A percentile compares a stretch with the other conserved stretches of the same genome.
Conservation (phyloP, 2,888 invertebrate species). For the Synanthedon tipuliformis region DNA sequence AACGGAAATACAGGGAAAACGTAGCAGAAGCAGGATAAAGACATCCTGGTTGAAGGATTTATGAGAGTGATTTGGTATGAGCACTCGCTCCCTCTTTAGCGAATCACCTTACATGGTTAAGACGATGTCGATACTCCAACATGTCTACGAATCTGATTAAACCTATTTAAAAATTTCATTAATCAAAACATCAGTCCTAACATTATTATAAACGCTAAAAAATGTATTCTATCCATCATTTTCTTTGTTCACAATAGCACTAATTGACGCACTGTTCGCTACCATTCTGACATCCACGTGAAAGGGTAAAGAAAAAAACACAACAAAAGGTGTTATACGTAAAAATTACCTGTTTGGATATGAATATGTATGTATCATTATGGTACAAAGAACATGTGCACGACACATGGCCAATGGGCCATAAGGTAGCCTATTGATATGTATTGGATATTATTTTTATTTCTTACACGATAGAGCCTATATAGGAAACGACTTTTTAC, state of each 20-base stretch:
- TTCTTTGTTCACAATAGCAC: conserved; percentile 21
- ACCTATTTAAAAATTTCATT: too few species aligned
- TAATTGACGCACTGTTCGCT: conserved; percentile 47
- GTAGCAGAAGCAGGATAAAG: too few species aligned
- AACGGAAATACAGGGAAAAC: too few species aligned
- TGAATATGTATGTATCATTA: conserved; percentile 41
- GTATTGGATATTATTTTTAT: conserved; percentile 18
- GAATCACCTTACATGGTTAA: too few species aligned
- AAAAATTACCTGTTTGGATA: conserved; percentile 44
- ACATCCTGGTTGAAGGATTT: too few species aligned
- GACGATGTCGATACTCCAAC: too few species aligned
- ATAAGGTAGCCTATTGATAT: conserved; percentile 41
- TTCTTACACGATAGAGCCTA: conserved; percentile 31
- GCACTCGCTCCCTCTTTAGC: too few species aligned
- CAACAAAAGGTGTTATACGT: conserved; percentile 39
- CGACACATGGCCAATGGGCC: conserved; percentile 53
- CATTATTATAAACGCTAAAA: background rate
- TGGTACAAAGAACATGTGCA: conserved; percentile 38
- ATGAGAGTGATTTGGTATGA: too few species aligned
- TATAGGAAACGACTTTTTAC: conserved; percentile 5
- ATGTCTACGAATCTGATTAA: too few species aligned
- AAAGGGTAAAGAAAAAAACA: conserved; percentile 43
- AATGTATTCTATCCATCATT: background rate
- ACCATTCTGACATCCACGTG: conserved; percentile 33
- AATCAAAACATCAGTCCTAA: too few species aligned